Conservation (phyloP, 2,797 vertebrate genomes). For the Craterocephalus amniculus region DNA sequence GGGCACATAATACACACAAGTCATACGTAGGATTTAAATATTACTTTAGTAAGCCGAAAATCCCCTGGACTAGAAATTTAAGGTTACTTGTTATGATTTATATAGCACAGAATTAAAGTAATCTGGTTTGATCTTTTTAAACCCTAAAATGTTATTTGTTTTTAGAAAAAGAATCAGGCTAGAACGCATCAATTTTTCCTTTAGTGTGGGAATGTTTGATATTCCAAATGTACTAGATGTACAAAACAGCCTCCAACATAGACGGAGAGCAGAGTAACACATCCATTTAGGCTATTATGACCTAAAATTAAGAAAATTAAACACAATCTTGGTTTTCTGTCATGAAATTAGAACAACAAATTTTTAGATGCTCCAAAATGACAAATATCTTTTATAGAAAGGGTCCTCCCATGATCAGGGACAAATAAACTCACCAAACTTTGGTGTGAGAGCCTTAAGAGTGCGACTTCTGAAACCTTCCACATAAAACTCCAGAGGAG, state of each 20-base stretch:
- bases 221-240: background rate
- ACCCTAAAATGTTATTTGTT: background rate
- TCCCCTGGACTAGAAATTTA: background rate
- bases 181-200: background rate
- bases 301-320: background rate
- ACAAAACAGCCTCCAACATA: background rate
- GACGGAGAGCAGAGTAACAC: background rate
- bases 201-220: background rate
- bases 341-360: background rate
- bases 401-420: background rate
- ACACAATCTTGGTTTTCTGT: background rate
- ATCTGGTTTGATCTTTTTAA: conserved; percentile 1
- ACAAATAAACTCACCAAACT: conserved; percentile 84
- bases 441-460: conserved; percentile 91
- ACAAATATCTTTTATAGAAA: background rate
- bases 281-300: background rate
- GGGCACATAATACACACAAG: background rate
- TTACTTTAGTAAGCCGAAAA: background rate
- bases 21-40: background rate
- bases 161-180: background rate
- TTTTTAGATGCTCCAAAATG: background rate
- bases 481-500: conserved; percentile 96
- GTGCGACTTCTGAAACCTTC: conserved; percentile 96
- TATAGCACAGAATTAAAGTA: background rate
- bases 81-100: background rate